These are phyloP conservation scores for Spicauda simplicius DNA, from an alignment of 2,888 invertebrate genomes.

Conservation along the genomic window DNA sequence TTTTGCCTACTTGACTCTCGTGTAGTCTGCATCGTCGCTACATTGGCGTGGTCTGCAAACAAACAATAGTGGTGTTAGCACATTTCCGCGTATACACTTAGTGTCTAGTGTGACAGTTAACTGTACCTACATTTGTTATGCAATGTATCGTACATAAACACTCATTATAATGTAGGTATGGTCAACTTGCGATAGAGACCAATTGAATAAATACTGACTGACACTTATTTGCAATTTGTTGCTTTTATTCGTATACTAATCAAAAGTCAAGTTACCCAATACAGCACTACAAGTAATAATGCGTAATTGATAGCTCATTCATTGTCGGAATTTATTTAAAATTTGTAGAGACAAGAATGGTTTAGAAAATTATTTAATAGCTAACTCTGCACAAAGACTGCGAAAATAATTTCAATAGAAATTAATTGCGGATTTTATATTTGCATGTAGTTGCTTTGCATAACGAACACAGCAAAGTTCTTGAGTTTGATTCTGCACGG, in stretches of 20 bases:
- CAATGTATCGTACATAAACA: conserved; percentile 20
- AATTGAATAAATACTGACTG: conserved; percentile 9
- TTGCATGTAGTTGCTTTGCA: conserved; percentile 25
- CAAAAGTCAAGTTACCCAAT: neutral
- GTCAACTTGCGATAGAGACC: neutral
- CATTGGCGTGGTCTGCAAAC: conserved; percentile 72
- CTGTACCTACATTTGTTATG: conserved; percentile 26
- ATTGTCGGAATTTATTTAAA: neutral
- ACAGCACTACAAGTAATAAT: neutral
- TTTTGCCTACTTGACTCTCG: conserved; percentile 78
- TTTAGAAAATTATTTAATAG: neutral
- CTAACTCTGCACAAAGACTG: neutral
- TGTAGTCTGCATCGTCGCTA: conserved; percentile 74
- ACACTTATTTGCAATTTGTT: conserved; percentile 3
- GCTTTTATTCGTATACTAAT: neutral
- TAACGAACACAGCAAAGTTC: neutral
- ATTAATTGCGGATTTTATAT: conserved; percentile 21
- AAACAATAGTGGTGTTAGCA: conserved; percentile 39
- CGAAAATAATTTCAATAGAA: conserved; percentile 18
- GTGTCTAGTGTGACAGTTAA: conserved; percentile 29
- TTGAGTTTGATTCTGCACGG: conserved; percentile 5
- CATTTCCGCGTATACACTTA: conserved; percentile 33
- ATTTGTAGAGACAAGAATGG: neutral
- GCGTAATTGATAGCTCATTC: neutral
- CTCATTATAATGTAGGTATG: no score